Evolutionary conservation across 2,797 vertebrate genomes (phyloP), one percentile per base, ranked within the genome.

Genomic region (Hippoglossus hippoglossus): DNA sequence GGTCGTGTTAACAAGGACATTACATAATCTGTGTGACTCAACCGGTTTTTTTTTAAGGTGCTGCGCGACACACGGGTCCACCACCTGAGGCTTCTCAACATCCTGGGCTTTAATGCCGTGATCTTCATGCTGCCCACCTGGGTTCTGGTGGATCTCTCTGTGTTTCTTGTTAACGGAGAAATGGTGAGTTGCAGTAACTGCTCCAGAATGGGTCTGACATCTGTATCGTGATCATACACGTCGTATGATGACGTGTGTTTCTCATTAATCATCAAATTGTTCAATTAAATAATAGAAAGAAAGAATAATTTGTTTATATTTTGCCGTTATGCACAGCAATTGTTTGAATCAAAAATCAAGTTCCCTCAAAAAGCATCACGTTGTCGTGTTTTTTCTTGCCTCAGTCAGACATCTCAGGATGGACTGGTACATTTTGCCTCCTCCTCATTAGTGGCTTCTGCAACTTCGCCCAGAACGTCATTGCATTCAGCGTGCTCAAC

Each of bases 61-160:
- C 75, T 99, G 74, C 93, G 97, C 50, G 98, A 99, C 84, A 98
- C 97, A 0, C 89, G 93, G 31, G 94, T 99, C 61, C 98, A 99
- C 76, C 98, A 99, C 26, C 94, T 99, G 16, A 93, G 96, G 44
- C 85, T 99, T 36, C 95, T 99, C 70, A 99, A 98, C 91, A 94
- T 97, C 52, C 92, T 99, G 1, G 98, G 98, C 44, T 98, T 98
- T 77, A 96, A 99, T 0, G 98, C 98, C 0, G 91, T 99, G 16
- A 93, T 99, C 87, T 99, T 99, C 90, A 99, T 99, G 97, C 93
- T 99, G 77, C 98, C 98, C 21, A 99, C 98, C 0, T 99, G 98
- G 98, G 94, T 99, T 22, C 91, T 99, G 78, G 95, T 98, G 11
- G 98, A 99, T 83, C 96, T 99, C 12, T 97, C 98, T 0, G 89